A percentile compares a stretch with the other conserved stretches of the same genome.
Conservation (phyloP, 2,797 vertebrate species). For the Platyrinchus mystaceus region DNA sequence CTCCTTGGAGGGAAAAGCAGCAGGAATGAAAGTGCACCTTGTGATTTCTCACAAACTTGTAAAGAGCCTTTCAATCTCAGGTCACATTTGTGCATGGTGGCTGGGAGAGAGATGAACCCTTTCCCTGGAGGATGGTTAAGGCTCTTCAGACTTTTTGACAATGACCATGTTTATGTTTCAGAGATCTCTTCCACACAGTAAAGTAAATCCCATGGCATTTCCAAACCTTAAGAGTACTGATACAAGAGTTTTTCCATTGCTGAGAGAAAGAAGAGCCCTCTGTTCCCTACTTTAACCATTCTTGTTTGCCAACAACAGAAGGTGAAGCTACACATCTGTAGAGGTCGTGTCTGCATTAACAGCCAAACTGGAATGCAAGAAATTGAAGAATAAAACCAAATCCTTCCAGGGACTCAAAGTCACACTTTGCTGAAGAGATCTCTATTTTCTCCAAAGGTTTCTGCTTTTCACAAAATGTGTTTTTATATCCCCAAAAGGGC, state of each 20-base stretch:
- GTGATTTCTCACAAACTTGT: slow-evolving; percentile 23
- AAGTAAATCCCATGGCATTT: not conserved
- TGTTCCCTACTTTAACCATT: not conserved
- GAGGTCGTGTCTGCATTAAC: not conserved
- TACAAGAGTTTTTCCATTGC: not conserved
- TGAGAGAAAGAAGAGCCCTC: not conserved
- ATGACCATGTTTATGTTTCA: not conserved
- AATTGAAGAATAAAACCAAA: not conserved
- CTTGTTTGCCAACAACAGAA: not conserved
- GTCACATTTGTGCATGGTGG: slow-evolving; percentile 6
- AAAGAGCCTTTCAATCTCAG: not conserved
- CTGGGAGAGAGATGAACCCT: not conserved
- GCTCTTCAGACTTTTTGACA: slow-evolving; percentile 5
- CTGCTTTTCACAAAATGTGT: slow-evolving; percentile 12
- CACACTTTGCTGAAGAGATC: not conserved
- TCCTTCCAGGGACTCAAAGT: slow-evolving; percentile 19
- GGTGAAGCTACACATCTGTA: not conserved
- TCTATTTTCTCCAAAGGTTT: not conserved
- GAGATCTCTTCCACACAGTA: not conserved
- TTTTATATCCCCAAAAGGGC: slow-evolving; percentile 14
- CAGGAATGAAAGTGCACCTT: slow-evolving; percentile 56
- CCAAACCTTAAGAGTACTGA: not conserved
- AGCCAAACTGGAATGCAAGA: not conserved
- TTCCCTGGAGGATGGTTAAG: slow-evolving; percentile 14
- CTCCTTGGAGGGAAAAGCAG: slow-evolving; percentile 48